Evolutionary conservation across 1,140 invertebrate genomes (phyloP).

Genomic region (Semibalanus balanoides): DNA sequence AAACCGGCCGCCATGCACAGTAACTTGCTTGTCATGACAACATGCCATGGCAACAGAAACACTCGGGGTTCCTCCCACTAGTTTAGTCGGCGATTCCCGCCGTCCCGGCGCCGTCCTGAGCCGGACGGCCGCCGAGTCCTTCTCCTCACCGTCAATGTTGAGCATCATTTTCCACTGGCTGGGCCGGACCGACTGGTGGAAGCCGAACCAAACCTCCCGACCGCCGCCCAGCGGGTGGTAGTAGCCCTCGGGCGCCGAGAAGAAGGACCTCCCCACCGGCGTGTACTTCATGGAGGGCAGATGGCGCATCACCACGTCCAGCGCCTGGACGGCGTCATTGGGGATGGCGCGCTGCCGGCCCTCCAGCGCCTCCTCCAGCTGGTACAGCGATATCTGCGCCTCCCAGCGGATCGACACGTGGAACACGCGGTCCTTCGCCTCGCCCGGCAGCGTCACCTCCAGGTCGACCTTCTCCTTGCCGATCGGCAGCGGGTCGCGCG

Average conservation of each 20-base stretch:
- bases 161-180: slow-evolving; percentile 99
- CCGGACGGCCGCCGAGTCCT: too few relatives aligned
- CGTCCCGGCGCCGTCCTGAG: too few relatives aligned
- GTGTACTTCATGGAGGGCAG: slow-evolving; percentile 99
- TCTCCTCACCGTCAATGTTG: slow-evolving; percentile 88
- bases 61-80: too few relatives aligned
- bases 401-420: slow-evolving; percentile 96
- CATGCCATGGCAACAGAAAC: too few relatives aligned
- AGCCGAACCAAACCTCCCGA: slow-evolving; percentile 99
- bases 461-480: slow-evolving; percentile 91
- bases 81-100: too few relatives aligned
- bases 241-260: slow-evolving; percentile 95
- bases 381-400: slow-evolving; percentile 88
- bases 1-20: too few relatives aligned
- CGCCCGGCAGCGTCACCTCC: slow-evolving; percentile 87
- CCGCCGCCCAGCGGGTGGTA: slow-evolving; percentile 97
- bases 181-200: slow-evolving; percentile 97
- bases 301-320: slow-evolving; percentile 99
- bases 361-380: slow-evolving; percentile 91
- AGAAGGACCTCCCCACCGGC: slow-evolving; percentile 96
- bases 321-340: slow-evolving; percentile 86
- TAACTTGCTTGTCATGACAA: too few relatives aligned
- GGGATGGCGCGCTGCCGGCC: slow-evolving; percentile 93
- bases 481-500: slow-evolving; percentile 89
- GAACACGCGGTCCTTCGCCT: slow-evolving; percentile 98